These are phyloP conservation scores for Rhopalosiphum maidis DNA, from an alignment of 1,140 invertebrate species.

Conservation along the genomic window DNA sequence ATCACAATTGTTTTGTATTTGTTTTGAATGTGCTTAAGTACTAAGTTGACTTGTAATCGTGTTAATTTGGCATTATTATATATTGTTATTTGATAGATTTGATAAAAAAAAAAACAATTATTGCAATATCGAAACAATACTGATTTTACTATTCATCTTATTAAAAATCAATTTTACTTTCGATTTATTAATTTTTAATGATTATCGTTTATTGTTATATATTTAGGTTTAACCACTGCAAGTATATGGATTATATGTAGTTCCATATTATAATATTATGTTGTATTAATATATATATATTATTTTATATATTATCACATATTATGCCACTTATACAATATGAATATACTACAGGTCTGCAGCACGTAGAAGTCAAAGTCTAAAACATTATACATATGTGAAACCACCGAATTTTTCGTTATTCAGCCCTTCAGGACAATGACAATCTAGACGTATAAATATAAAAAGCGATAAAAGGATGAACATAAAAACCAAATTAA, in stretches of 20 bases:
- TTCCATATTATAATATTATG: too few relatives aligned
- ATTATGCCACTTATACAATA: too few relatives aligned
- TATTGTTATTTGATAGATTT: constrained; percentile 31
- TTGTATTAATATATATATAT: too few relatives aligned
- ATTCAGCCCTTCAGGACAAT: neutral
- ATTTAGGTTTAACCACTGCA: neutral
- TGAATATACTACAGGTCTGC: neutral
- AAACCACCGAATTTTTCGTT: neutral
- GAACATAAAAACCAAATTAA: neutral
- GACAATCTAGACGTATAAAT: neutral
- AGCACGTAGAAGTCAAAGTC: neutral
- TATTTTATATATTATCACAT: too few relatives aligned
- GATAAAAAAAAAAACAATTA: constrained; percentile 16
- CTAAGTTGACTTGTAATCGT: neutral
- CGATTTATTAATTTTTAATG: neutral
- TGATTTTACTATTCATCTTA: too few relatives aligned
- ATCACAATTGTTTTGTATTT: neutral
- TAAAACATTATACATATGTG: neutral
- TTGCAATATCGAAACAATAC: neutral
- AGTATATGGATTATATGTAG: too few relatives aligned
- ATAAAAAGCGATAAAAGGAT: neutral
- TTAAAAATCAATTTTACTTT: neutral
- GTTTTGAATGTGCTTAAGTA: neutral
- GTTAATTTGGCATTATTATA: neutral
- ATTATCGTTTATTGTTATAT: neutral